These are phyloP conservation scores for Elysia crispata DNA, from an alignment of 2,888 invertebrate genomes.

Conservation along the genomic window DNA sequence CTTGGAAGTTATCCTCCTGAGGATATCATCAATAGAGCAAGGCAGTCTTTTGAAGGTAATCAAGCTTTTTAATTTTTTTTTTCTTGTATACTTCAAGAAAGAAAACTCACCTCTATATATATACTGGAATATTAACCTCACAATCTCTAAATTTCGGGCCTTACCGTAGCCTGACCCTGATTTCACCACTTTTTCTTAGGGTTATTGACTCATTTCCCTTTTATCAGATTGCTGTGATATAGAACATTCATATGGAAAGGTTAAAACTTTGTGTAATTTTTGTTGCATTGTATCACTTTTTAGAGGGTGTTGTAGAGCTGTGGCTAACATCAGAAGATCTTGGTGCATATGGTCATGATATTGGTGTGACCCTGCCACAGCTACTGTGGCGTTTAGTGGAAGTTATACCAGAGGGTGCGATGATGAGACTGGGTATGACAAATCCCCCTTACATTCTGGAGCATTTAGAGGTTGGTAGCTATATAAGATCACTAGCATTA, in stretches of 20 bases:
- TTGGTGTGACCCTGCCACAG: constrained; percentile 91
- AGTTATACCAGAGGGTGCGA: constrained; percentile 80
- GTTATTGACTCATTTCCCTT: too few relatives aligned
- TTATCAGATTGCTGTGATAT: too few relatives aligned
- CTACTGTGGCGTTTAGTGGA: constrained; percentile 91
- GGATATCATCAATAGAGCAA: constrained; percentile 91
- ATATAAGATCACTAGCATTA: background rate
- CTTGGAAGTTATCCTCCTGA: constrained; percentile 94
- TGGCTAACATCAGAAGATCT: constrained; percentile 99
- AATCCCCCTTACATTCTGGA: constrained; percentile 99
- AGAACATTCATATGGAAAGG: too few relatives aligned
- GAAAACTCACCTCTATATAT: too few relatives aligned
- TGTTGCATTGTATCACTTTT: constrained; percentile 72
- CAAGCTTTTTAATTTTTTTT: too few relatives aligned
- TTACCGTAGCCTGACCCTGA: too few relatives aligned
- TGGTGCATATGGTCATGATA: constrained; percentile 97
- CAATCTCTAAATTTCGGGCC: too few relatives aligned
- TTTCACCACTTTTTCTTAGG: too few relatives aligned
- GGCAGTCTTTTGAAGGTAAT: constrained; percentile 84
- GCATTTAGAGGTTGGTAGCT: constrained; percentile 84
- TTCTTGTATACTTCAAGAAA: too few relatives aligned
- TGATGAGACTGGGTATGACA: constrained; percentile 93
- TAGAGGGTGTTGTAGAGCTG: constrained; percentile 95
- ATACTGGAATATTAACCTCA: too few relatives aligned
- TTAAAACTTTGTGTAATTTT: too few relatives aligned